Conservation (phyloP, 1,140 invertebrate species). For the Bombus waltoni region DNA sequence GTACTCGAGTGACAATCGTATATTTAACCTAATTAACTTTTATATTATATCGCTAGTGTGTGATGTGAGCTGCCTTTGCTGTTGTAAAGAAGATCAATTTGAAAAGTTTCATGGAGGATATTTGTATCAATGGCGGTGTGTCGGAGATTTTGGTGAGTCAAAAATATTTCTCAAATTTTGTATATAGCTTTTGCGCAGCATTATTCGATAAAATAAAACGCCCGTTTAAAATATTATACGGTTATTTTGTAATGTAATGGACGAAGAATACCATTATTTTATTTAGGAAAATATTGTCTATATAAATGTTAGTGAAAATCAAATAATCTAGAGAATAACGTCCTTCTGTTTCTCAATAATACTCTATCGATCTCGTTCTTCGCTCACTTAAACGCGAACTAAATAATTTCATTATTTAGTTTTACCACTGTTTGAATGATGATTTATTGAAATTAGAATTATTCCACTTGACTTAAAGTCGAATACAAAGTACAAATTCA, state of each 20-base stretch:
- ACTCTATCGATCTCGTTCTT: background rate
- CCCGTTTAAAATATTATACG: background rate
- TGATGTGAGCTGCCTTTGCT: constrained; percentile 15
- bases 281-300: background rate
- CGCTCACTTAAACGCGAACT: no score
- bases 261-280: background rate
- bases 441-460: no score
- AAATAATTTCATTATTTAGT: no score
- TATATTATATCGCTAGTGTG: constrained; percentile 24
- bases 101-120: background rate
- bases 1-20: constrained; percentile 33
- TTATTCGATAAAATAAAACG: background rate
- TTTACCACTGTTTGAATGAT: no score
- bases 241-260: background rate
- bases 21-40: constrained; percentile 67
- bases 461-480: no score
- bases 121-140: background rate
- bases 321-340: no score
- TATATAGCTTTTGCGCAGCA: background rate
- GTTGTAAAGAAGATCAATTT: background rate
- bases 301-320: background rate
- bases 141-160: constrained; percentile 1
- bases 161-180: background rate
- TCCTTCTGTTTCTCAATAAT: no score
- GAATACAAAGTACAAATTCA: background rate